Conservation (phyloP, 53 echinoderm and acorn worm genomes). For the Antedon mediterranea region DNA sequence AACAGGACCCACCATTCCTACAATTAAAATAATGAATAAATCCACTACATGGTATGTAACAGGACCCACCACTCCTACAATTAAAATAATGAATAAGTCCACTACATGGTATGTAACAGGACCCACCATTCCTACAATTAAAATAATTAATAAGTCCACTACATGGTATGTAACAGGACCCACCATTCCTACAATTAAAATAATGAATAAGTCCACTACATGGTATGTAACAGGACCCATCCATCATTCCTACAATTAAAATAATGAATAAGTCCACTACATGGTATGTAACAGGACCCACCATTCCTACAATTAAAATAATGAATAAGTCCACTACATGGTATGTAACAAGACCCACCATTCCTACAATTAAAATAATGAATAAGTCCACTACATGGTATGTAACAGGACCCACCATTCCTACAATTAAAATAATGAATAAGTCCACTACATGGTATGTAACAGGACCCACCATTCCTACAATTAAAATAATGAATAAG, state of each 20-base stretch:
- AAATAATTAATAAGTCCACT: constrained; percentile 19
- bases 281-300: constrained; percentile 37
- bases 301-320: constrained; percentile 16
- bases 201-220: constrained; percentile 40
- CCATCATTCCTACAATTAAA: constrained; percentile 19
- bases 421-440: constrained; percentile 11
- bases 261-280: constrained; percentile 31
- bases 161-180: constrained; percentile 44
- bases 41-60: constrained; percentile 45
- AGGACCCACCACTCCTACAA: constrained; percentile 29
- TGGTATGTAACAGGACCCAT: constrained; percentile 32
- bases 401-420: constrained; percentile 37
- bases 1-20: constrained; percentile 42
- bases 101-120: constrained; percentile 42
- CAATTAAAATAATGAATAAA: background rate
- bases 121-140: constrained; percentile 21
- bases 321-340: constrained; percentile 43
- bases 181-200: constrained; percentile 17
- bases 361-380: constrained; percentile 13
- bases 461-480: constrained; percentile 42
- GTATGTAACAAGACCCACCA: constrained; percentile 32
- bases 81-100: constrained; percentile 18
- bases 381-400: constrained; percentile 38
- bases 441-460: constrained; percentile 41
- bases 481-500: background rate